Evolutionary conservation across 2,113 vertebrate species (phyloP), one percentile per base, ranked within the genome.

Genomic region (Coreoperca whiteheadi): DNA sequence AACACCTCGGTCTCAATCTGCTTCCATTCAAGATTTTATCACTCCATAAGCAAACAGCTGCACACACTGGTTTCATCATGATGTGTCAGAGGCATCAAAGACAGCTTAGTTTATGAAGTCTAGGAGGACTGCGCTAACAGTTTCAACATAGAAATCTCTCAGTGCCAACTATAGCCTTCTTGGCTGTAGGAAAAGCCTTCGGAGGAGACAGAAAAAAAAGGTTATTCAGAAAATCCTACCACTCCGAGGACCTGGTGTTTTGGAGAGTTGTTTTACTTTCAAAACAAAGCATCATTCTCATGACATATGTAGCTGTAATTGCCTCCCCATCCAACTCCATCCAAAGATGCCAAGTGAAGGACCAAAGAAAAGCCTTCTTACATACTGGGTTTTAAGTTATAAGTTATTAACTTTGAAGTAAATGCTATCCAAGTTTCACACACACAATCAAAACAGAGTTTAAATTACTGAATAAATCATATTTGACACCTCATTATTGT

Each of bases 41-140:
- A 82, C 60, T 61, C 53, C 68, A 28, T 1, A 59, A 43, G 71
- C 12, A 15, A 83, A 69, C 56, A 66, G 72, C 73, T 53, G 77
- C 64, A 57, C 30, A 46, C 50, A 30, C 66, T 64, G 64, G 75
- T 88, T 89, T 87, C 86, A 87, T 92, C 92, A 87, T 67, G 68
- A 77, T 82, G 90, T 73, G 86, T 85, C 84, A 76, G 41, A 63
- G 54, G 87, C 86, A 84, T 94, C 90, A 95, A 91, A 93, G 64
- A 57, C 79, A 61, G 60, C 75, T 77, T 60, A 34, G 30, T 89
- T 74, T 75, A 74, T 79, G 78, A 82, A 85, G 82, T 84, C 71
- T 30, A 37, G 54, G 59, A 57, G 39, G 63, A 74, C 57, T 21
- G 20, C 2, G 11, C 74, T 16, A 57, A 83, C 61, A 84, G 77